A percentile compares a stretch with the other conserved stretches of the same genome.
Conservation (phyloP, 2,113 vertebrate species). For the Gavialis gangeticus region DNA sequence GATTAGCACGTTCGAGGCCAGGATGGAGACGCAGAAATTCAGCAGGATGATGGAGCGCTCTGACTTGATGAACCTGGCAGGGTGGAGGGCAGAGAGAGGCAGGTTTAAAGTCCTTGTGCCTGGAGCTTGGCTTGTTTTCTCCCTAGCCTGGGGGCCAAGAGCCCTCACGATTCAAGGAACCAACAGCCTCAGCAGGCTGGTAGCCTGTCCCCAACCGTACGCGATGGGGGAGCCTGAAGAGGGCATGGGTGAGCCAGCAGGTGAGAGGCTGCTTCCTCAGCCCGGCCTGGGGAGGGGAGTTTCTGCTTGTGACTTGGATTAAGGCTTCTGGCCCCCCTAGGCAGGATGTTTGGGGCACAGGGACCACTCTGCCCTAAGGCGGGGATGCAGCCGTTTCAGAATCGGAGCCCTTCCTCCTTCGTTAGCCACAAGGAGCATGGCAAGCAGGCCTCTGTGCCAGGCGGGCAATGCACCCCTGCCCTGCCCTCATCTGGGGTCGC, state of each 20-base stretch:
- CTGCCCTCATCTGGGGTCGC: background rate
- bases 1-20: slow-evolving; percentile 97
- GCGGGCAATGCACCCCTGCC: background rate
- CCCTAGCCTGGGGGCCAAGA: background rate
- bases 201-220: background rate
- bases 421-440: background rate
- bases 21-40: slow-evolving; percentile 97
- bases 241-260: background rate
- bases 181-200: background rate
- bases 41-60: slow-evolving; percentile 98
- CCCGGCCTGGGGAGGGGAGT: background rate
- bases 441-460: background rate
- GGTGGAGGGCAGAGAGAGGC: background rate
- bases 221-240: background rate
- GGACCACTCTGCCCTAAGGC: background rate
- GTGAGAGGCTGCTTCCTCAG: background rate
- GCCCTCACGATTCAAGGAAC: background rate
- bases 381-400: background rate
- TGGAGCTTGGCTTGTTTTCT: background rate
- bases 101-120: background rate
- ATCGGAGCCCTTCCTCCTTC: too few relatives aligned
- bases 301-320: background rate
- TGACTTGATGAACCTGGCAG: slow-evolving; percentile 92
- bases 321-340: background rate
- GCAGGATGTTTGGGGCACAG: background rate